phyloP scores from a whole-genome alignment of 30 jellyfish, hydroid and myxozoan species.

The Chironex yamaguchii region DNA sequence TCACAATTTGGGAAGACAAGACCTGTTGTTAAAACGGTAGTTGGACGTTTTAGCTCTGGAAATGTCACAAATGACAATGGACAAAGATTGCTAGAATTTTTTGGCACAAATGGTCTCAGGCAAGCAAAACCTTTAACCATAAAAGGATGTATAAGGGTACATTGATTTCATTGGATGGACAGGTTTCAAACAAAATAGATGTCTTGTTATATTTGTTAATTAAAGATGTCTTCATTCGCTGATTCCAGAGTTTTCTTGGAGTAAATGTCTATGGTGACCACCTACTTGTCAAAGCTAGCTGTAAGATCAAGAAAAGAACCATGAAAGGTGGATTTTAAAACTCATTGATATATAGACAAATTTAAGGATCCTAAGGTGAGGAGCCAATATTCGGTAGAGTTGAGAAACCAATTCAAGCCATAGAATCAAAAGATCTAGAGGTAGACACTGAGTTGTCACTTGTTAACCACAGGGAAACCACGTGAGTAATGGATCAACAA shows the following conservation, averaged over 20 bases:
- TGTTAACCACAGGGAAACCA: neutral
- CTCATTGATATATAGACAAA: neutral
- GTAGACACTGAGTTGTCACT: neutral
- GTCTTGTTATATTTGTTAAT: no score
- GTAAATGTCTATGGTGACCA: no score
- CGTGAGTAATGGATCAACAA: neutral
- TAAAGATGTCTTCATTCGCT: no score
- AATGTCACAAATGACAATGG: neutral
- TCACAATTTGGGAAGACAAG: neutral
- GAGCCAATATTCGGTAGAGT: neutral
- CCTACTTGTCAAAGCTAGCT: neutral
- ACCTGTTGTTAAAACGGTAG: neutral
- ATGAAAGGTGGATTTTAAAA: neutral
- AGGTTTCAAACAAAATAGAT: neutral
- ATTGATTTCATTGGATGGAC: neutral
- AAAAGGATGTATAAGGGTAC: neutral
- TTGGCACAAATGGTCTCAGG: neutral
- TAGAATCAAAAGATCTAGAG: neutral
- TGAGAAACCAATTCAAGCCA: neutral
- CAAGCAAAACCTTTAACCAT: neutral
- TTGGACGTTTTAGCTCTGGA: neutral
- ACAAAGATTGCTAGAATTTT: neutral
- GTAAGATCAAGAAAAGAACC: neutral
- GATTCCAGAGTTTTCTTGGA: no score
- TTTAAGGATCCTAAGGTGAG: neutral